Evolutionary conservation across 2,113 vertebrate species (phyloP).

Genomic region (Peromyscus maniculatus): DNA sequence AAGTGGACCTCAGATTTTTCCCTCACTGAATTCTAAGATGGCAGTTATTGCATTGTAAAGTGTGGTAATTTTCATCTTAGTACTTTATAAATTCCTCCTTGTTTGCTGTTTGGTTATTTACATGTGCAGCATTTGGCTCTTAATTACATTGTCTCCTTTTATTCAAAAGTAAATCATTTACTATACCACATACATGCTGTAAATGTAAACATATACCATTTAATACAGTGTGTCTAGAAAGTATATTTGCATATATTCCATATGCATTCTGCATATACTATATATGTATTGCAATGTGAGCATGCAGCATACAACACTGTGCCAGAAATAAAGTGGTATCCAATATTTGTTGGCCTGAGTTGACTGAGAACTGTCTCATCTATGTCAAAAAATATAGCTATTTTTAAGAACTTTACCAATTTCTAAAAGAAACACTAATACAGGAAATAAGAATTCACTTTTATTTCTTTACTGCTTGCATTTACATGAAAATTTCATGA

Average conservation of each 20-base stretch:
- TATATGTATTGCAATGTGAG: not conserved
- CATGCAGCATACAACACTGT: not conserved
- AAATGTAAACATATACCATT: not conserved
- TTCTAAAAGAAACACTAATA: not conserved
- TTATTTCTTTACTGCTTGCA: not conserved
- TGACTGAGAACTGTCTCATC: not conserved
- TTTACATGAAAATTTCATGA: not conserved
- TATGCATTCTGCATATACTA: not conserved
- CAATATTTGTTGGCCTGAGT: not conserved
- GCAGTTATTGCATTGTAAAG: not conserved
- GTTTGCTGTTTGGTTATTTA: not conserved
- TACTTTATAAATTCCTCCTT: not conserved
- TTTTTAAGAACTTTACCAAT: not conserved
- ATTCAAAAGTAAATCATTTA: not conserved
- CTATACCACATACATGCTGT: not conserved
- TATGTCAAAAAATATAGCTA: not conserved
- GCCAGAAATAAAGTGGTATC: not conserved
- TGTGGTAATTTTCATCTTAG: not conserved
- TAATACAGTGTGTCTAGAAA: not conserved
- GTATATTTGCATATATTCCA: not conserved
- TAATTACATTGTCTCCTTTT: not conserved
- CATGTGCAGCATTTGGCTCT: not conserved
- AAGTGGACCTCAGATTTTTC: not conserved
- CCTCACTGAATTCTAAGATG: not conserved
- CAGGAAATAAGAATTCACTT: not conserved